Base-by-base conservation (phyloP, 2,113 vertebrate species). In the Solea senegalensis region DNA sequence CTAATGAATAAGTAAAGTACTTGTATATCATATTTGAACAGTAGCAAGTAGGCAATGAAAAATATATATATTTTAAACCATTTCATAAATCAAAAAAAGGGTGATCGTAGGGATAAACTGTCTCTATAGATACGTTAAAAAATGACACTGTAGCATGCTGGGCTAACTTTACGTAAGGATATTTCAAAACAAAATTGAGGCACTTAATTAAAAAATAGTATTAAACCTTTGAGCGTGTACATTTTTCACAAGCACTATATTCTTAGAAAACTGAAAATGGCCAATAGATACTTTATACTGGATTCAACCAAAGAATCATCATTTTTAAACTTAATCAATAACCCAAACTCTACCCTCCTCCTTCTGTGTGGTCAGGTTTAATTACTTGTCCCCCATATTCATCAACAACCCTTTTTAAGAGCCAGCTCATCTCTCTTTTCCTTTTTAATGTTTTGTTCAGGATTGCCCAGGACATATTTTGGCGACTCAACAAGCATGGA, bases 391-490 rank as follows among this genome's bases (percentile, higher is more conserved):
- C 40, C 4, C 7, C 34, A 64, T 2, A 50, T 41, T 1, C 60
- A 21, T 27, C 48, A 39, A 41, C 48, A 10, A 14, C 28, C 9
- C 8, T 8, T 64, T 46, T 51, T 26, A 49, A 69, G 2, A 44
- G 54, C 43, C 10, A 13, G 0, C n/a, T 48, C 11, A 21, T n/a
- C 44, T 10, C 67, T 62, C 14, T 60, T 45, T 39, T 66, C 65
- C 65, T 40, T 57, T 41, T 43, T 9, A 8, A 16, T 48, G 10
- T n/a, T 41, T 39, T 41, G 4, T 57, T 69, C 82, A 99, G 97
- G 73, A 98, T 99, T 4, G 94, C 97, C 12, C 97, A 98, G 88
- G 86, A 96, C 71, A 98, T 99, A 63, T 99, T 99, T 86, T 94
- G 94, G 90, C 90, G 94, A 51, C 88, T 99, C 63, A 88, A 95